Evolutionary conservation across 2,888 invertebrate genomes (phyloP), one percentile per base, ranked within the genome.

Genomic region (Anorthoa munda): DNA sequence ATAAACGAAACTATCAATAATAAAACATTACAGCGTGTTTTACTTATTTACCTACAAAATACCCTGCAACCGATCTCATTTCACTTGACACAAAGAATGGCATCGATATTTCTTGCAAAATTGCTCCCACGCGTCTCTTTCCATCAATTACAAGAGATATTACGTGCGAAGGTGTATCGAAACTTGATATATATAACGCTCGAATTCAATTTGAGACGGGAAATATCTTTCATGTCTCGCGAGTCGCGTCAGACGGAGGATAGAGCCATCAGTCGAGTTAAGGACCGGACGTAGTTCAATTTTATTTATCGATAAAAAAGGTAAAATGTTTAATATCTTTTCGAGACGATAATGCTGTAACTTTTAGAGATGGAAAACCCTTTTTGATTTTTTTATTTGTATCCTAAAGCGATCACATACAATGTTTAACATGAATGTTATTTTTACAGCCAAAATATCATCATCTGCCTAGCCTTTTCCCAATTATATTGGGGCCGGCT

Each of bases 121-220:
- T 65, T 18, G 18, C 60, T 45, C 39, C n/a, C 61, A 71, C 45
- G 39, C 63, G 21, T 65, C 66, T 50, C 46, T 51, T 64, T 61
- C 51, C 60, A 74, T 75, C 75, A 73, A 77, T 85, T 70, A 85
- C 77, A 77, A 65, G 31, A 71, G 61, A 67, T 59, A 70, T 71
- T 66, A 45, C 48, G 31, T 39, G 39, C 21, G 66, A 72, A 71
- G 75, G 78, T 75, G 65, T 83, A 77, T 72, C 71, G 79, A 72
- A 72, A 84, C 67, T 61, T 68, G 79, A 85, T 72, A 76, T 73
- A 50, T 79, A 75, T 67, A 56, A 65, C 67, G 56, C 53, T 75
- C 65, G 70, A 84, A 87, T 86, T 81, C 84, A 84, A 86, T 86
- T 81, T 84, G 64, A 64, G 70, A 76, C 65, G 58, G 81, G 77